A percentile compares a stretch with the other conserved stretches of the same genome.
Conservation (phyloP, 2,113 vertebrate species). For the human (Homo sapiens) region DNA sequence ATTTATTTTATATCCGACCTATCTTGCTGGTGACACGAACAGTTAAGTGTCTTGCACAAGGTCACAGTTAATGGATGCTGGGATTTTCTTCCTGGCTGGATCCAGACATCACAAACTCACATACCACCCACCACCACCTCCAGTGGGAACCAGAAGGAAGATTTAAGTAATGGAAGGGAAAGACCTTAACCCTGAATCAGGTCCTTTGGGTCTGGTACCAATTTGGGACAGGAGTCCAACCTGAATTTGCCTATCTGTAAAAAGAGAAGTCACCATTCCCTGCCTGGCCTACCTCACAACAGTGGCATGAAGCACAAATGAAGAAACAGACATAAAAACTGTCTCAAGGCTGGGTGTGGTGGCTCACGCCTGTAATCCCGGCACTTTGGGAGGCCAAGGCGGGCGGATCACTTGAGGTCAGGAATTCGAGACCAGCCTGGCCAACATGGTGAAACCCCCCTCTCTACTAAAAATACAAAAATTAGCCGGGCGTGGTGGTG, state of each 20-base stretch:
- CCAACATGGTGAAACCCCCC: too few relatives aligned
- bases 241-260: background rate
- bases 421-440: too few relatives aligned
- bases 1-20: background rate
- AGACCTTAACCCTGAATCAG: background rate
- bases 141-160: background rate
- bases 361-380: too few relatives aligned
- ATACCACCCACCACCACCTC: background rate
- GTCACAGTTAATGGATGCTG: background rate
- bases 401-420: too few relatives aligned
- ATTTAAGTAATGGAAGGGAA: background rate
- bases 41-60: background rate
- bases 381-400: too few relatives aligned
- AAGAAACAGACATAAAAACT: background rate
- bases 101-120: background rate
- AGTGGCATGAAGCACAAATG: background rate
- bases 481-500: too few relatives aligned
- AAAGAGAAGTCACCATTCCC: background rate
- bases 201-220: background rate
- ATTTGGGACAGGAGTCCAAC: background rate
- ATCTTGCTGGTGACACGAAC: background rate
- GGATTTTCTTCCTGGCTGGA: background rate
- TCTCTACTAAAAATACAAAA: too few relatives aligned
- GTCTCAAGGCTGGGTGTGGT: background rate
- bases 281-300: background rate